Conservation (phyloP, 2,113 vertebrate genomes). For the Stegostoma tigrinum region DNA sequence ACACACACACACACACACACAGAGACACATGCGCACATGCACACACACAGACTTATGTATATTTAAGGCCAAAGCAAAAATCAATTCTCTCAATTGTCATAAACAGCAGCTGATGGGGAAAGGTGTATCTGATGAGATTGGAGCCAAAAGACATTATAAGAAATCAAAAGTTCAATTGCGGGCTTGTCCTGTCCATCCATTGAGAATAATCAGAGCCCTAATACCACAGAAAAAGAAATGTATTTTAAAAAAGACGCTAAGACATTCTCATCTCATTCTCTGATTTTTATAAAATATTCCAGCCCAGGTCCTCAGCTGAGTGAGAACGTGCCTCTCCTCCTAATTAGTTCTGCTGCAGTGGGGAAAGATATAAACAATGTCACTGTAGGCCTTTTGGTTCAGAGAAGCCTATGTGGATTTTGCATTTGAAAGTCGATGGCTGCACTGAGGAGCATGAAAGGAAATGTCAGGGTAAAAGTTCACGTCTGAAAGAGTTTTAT, state of each 20-base stretch:
- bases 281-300: constrained; percentile 24
- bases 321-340: constrained; percentile 41
- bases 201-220: background rate
- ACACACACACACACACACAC: background rate
- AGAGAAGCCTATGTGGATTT: constrained; percentile 39
- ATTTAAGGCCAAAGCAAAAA: background rate
- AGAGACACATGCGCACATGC: background rate
- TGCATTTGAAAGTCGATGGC: constrained; percentile 48
- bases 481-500: constrained; percentile 43
- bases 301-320: constrained; percentile 38
- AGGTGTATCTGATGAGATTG: background rate
- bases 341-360: constrained; percentile 45
- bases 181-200: background rate
- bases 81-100: background rate
- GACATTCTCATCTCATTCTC: constrained; percentile 13
- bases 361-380: constrained; percentile 25
- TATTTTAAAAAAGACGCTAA: background rate
- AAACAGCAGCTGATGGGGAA: background rate
- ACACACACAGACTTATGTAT: background rate
- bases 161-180: background rate
- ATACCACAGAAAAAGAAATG: background rate
- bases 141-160: background rate
- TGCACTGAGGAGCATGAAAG: constrained; percentile 46
- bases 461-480: constrained; percentile 55
- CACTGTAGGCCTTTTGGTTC: constrained; percentile 12